Conservation (phyloP, 2,113 vertebrate species). For the Antennarius striatus region DNA sequence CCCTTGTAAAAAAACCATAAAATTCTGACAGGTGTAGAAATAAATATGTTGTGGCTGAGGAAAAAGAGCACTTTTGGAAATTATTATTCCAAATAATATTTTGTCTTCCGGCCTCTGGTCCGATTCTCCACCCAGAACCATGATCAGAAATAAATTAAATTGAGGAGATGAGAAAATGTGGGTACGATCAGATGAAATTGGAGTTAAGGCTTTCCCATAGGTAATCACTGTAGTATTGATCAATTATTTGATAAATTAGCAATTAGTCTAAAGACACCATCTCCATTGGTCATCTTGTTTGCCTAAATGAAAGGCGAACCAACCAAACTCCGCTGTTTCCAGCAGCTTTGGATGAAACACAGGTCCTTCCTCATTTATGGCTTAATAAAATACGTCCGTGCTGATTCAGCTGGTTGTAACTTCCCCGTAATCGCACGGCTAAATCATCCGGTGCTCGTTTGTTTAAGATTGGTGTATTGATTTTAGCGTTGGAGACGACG, state of each 20-base stretch:
- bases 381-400: too few relatives aligned
- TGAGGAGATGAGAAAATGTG: background rate
- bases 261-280: background rate
- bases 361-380: too few relatives aligned
- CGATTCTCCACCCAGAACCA: background rate
- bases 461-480: too few relatives aligned
- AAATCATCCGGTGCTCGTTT: too few relatives aligned
- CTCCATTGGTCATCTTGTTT: slow-evolving; percentile 1
- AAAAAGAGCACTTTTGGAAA: too few relatives aligned
- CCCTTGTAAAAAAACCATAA: too few relatives aligned
- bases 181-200: slow-evolving; percentile 4
- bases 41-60: background rate
- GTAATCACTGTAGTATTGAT: slow-evolving; percentile 13
- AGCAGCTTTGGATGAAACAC: too few relatives aligned
- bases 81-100: background rate
- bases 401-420: too few relatives aligned
- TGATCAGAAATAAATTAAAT: background rate
- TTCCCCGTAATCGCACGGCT: too few relatives aligned
- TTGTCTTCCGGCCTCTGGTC: background rate
- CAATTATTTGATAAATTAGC: slow-evolving; percentile 31
- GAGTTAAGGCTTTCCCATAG: background rate
- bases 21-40: too few relatives aligned
- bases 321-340: too few relatives aligned
- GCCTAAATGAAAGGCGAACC: slow-evolving; percentile 1
- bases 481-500: too few relatives aligned